These are phyloP conservation scores for Anolis sagrei DNA, from an alignment of 2,113 vertebrate species.

Conservation along the genomic window DNA sequence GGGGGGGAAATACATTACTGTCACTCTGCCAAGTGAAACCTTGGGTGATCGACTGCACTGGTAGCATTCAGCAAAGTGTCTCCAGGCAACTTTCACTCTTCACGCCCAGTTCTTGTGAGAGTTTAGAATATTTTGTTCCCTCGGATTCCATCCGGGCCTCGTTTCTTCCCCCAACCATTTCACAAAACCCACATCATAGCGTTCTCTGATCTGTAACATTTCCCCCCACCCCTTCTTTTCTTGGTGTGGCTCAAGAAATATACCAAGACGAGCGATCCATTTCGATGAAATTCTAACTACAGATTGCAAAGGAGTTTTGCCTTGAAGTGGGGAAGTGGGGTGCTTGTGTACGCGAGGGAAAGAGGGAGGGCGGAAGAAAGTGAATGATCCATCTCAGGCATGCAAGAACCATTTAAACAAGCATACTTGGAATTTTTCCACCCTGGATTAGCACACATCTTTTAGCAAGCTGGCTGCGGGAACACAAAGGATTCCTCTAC, in stretches of 20 bases:
- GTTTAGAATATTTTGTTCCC: conserved; percentile 64
- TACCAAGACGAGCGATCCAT: neutral
- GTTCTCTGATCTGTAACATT: conserved; percentile 42
- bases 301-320: neutral
- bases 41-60: conserved; percentile 40
- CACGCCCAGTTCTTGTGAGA: conserved; percentile 68
- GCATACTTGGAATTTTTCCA: neutral
- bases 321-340: neutral
- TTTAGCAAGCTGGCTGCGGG: neutral
- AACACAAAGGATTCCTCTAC: neutral
- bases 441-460: neutral
- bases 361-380: neutral
- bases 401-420: neutral
- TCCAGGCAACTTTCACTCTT: conserved; percentile 64
- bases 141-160: conserved; percentile 59
- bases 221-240: conserved; percentile 47
- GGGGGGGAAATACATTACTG: conserved; percentile 52
- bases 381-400: neutral
- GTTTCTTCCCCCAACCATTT: conserved; percentile 55
- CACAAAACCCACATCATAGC: conserved; percentile 48
- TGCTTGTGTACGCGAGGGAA: neutral
- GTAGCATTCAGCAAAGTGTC: conserved; percentile 54
- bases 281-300: neutral
- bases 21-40: conserved; percentile 71
- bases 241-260: neutral